Base-by-base conservation (phyloP, 1,140 invertebrate genomes). In the Cydia splendana region DNA sequence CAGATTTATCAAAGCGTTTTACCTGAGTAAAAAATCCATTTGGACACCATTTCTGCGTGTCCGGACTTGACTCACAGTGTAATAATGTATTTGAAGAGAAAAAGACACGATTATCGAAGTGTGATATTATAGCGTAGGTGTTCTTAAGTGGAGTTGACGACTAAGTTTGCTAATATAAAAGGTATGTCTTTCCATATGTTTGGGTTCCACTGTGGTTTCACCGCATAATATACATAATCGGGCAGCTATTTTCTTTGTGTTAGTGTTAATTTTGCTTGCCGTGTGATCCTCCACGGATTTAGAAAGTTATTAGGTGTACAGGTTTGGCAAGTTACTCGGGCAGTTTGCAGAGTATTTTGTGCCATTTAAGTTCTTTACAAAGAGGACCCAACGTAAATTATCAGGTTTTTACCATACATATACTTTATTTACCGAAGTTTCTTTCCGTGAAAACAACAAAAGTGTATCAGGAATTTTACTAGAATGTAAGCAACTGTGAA, bases 61-160 rank as follows among this genome's bases (percentile, higher is more conserved):
- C 86, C 86, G 80, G 79, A 88, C 85, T 83, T 83, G 75, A 79
- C 88, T 84, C 83, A 88, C 80, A 88, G 90, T 91, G 88, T 90
- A 93, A 91, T 91, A 91, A 93, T 93, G 91, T 89, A 91, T 93
- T 88, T 89, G 84, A 91, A 91, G 86, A 90, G 91, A 90, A 93
- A 90, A 93, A 89, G 89, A 89, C 84, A 91, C 87, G 86, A 90
- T 87, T 88, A 84, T 80, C 86, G 87, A 75, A 93, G 90, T 93
- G 91, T 93, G 84, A 91, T 93, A 86, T 93, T 93, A 93, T 93
- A 93, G 91, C 91, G 89, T 82, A 85, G 86, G 88, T 90, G 88
- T 85, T 84, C 79, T 79, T 62, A 62, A 81, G 82, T 87, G 89
- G 90, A 88, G 91, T 84, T 45, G 86, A 86, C 86, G 84, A 83